Evolutionary conservation across 1,140 invertebrate genomes (phyloP), one percentile per base, ranked within the genome.

Genomic region (Mya arenaria): DNA sequence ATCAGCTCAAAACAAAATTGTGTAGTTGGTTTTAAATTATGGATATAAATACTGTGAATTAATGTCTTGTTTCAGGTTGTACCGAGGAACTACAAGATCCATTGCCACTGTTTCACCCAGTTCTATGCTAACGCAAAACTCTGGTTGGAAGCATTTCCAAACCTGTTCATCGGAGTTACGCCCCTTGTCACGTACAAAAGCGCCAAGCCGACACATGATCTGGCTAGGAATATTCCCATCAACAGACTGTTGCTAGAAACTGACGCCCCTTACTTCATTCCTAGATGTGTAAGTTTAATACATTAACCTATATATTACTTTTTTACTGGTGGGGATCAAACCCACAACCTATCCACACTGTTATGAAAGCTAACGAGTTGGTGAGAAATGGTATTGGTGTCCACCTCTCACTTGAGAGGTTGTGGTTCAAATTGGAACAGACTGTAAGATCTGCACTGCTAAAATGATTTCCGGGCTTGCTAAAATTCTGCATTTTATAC

Each of bases 211-310:
- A 84, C 91, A 15, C 91, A 90, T 58, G 85, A 93, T 60, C 90
- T 94, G 8, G 93, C 91, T 4, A 71, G 83, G 28, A 85, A 85
- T 23, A 85, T 94, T 41, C 93, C 94, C 0, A 83, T 94, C 1
- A 85, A 93, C 41, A 84, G 89, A 60, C 84, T 94, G 1, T 85
- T 94, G 8, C 77, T 94, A 25, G 94, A 94, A 85, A 94, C 94
- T 5, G 94, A 94, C 86, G 88, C 94, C 23, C 94, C 94, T 17
- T 94, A 94, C 83, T 94, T 94, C 86, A 69, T 93, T 15, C 93
- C 93, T n/a, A 80, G 77, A 74, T 55, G 60, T 63, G 79, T 82
- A 73, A 74, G 71, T 55, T 36, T n/a, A n/a, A n/a, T n/a, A n/a
- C n/a, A n/a, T n/a, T n/a, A n/a, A n/a, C n/a, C n/a, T 32, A 28